Percentiles rank a stretch among this genome's conserved stretches.
phyloP scores from a whole-genome alignment of 2,797 vertebrate genomes.

The Enteromius viviparus region DNA sequence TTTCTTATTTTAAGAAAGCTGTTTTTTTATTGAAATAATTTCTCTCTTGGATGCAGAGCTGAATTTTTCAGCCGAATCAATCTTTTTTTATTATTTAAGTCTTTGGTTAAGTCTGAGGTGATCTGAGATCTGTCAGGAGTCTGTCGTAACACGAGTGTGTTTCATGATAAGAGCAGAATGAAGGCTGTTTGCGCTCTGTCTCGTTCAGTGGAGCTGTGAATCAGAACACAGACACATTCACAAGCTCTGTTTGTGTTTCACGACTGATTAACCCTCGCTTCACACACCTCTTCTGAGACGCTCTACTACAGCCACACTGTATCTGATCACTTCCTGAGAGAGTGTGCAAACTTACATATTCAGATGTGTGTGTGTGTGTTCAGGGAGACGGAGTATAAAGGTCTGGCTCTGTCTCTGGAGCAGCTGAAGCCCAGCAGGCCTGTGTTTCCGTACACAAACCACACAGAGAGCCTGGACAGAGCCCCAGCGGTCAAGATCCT shows the following conservation, averaged over 20 bases:
- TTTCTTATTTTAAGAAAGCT: neutral
- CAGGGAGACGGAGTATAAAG: slow-evolving; percentile 97
- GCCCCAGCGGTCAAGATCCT: slow-evolving; percentile 83
- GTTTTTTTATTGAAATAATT: neutral
- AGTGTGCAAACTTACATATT: neutral
- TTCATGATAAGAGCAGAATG: slow-evolving; percentile 15
- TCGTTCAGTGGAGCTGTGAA: slow-evolving; percentile 22
- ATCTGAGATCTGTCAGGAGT: neutral
- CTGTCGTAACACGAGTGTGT: neutral
- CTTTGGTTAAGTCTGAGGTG: neutral
- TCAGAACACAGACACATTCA: slow-evolving; percentile 9
- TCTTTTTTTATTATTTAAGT: neutral
- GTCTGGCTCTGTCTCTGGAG: slow-evolving; percentile 94
- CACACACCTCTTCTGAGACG: neutral
- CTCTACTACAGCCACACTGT: neutral
- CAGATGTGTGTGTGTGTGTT: slow-evolving; percentile 18
- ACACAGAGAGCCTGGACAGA: slow-evolving; percentile 81
- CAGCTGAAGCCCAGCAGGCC: slow-evolving; percentile 88
- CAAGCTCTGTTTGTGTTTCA: neutral
- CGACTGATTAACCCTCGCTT: slow-evolving; percentile 10
- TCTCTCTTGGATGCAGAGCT: neutral
- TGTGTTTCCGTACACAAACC: slow-evolving; percentile 82
- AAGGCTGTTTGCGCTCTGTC: slow-evolving; percentile 23
- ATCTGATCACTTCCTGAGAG: neutral
- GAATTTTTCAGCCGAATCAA: neutral